Evolutionary conservation across 2,113 vertebrate genomes (phyloP).

Genomic region (Hemiscyllium ocellatum): DNA sequence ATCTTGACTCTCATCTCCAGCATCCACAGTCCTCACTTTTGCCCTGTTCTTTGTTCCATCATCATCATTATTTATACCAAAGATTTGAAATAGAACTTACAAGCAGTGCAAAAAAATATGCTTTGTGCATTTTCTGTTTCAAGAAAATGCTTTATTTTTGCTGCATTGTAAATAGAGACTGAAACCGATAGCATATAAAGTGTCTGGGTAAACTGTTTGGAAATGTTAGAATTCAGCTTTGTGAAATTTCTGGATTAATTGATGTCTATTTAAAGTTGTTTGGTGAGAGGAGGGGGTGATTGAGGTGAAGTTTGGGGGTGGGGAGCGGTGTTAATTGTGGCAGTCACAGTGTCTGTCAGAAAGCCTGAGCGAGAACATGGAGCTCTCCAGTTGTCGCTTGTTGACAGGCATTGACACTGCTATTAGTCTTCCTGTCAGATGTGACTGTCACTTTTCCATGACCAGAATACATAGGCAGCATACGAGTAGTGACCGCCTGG

Average conservation of each 20-base stretch:
- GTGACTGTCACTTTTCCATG: conserved; percentile 24
- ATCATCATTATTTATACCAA: neutral
- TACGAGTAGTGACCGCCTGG: neutral
- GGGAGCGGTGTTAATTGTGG: neutral
- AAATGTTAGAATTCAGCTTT: conserved; percentile 3
- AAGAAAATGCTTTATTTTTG: neutral
- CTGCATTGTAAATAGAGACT: neutral
- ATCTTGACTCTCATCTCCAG: too few species aligned
- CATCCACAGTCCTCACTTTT: too few species aligned
- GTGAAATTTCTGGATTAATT: neutral
- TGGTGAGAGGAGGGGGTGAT: neutral
- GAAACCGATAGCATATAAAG: neutral
- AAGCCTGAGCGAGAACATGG: neutral
- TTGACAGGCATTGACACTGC: neutral
- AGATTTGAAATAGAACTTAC: neutral
- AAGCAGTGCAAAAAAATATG: neutral
- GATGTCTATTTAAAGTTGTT: conserved; percentile 22
- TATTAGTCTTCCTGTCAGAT: neutral
- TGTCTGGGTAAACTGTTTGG: conserved; percentile 11
- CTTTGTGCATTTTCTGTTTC: neutral
- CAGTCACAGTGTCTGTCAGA: neutral
- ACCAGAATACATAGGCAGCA: neutral
- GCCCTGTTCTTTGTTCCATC: neutral
- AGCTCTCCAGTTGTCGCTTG: conserved; percentile 20
- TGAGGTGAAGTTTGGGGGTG: neutral